phyloP scores from a whole-genome alignment of 2,113 vertebrate species.

The Myocastor coypus region DNA sequence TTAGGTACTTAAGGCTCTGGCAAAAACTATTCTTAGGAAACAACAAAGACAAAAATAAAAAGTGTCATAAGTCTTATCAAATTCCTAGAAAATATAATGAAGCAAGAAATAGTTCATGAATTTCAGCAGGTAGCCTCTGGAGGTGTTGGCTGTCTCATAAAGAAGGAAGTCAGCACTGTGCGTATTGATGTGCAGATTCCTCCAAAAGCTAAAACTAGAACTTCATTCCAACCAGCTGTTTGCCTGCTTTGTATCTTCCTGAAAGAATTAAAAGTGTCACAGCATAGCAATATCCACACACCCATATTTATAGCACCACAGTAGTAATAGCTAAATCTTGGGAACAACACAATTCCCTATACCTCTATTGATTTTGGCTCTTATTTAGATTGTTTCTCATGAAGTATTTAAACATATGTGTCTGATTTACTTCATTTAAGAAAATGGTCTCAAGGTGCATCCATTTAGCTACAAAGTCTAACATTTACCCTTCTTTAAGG shows the following conservation, averaged over 20 bases:
- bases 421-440: no score
- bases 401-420: no score
- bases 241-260: neutral
- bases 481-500: no score
- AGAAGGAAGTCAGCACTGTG: slow-evolving; percentile 38
- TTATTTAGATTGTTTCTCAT: no score
- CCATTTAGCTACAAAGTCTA: no score
- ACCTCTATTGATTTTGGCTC: no score
- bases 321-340: neutral
- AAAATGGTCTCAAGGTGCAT: no score
- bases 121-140: slow-evolving; percentile 75
- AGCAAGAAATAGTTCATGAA: slow-evolving; percentile 76
- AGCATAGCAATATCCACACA: neutral
- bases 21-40: slow-evolving; percentile 65
- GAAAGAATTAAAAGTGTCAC: neutral
- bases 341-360: neutral
- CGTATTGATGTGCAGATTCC: neutral
- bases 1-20: slow-evolving; percentile 37
- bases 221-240: neutral
- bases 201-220: neutral
- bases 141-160: slow-evolving; percentile 70
- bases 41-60: slow-evolving; percentile 55
- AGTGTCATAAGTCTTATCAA: slow-evolving; percentile 67
- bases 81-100: slow-evolving; percentile 71
- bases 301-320: neutral